These are phyloP conservation scores for Aurelia aurita DNA, from an alignment of 30 jellyfish, hydroid and myxozoan species.

Conservation along the genomic window DNA sequence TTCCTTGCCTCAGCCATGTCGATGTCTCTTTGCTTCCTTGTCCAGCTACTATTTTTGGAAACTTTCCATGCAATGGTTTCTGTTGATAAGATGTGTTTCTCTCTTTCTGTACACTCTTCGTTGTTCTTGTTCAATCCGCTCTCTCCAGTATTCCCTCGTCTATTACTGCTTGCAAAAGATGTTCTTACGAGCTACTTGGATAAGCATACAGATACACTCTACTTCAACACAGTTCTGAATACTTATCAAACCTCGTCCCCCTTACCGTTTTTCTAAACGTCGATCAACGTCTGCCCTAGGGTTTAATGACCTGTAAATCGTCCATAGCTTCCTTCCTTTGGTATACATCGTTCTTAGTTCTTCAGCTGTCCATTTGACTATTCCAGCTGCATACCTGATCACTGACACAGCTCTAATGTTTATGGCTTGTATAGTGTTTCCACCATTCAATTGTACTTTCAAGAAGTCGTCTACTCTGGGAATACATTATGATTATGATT, in stretches of 20 bases:
- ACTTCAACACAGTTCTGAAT: neutral
- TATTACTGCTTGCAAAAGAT: neutral
- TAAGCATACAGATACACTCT: neutral
- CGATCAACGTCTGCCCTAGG: neutral
- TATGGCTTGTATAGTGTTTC: too few relatives aligned
- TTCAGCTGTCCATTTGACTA: neutral
- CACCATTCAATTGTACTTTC: too few relatives aligned
- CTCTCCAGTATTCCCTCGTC: neutral
- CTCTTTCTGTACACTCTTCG: too few relatives aligned
- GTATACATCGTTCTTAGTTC: neutral
- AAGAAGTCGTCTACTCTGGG: too few relatives aligned
- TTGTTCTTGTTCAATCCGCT: too few relatives aligned
- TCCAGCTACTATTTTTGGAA: too few relatives aligned
- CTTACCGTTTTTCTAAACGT: neutral
- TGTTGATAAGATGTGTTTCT: too few relatives aligned
- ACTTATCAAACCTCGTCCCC: neutral
- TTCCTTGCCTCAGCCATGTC: too few relatives aligned
- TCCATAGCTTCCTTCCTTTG: neutral
- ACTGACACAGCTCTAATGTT: too few relatives aligned
- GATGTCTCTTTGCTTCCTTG: too few relatives aligned
- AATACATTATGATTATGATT: too few relatives aligned
- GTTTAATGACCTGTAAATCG: neutral
- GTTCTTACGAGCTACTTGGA: neutral
- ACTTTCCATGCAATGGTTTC: too few relatives aligned
- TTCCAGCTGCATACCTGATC: slow-evolving; percentile 5